Evolutionary conservation across 1,140 invertebrate genomes (phyloP).

Genomic region (Lepidurus packardi): DNA sequence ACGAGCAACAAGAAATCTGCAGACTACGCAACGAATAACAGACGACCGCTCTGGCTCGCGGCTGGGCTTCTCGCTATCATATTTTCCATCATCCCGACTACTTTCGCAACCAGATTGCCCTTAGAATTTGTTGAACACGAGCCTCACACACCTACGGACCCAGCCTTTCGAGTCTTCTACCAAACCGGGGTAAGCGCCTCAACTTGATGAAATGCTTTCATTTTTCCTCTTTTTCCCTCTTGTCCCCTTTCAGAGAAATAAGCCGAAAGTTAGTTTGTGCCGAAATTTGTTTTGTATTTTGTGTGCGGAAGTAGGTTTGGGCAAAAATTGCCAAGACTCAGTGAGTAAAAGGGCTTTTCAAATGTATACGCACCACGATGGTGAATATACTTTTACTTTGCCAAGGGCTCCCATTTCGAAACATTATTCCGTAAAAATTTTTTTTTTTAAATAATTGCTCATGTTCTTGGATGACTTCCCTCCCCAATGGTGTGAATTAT

Average conservation of each 20-base stretch:
- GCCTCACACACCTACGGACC: slow-evolving; percentile 28
- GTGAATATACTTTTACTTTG: not conserved
- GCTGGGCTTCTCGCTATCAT: slow-evolving; percentile 6
- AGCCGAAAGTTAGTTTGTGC: not conserved
- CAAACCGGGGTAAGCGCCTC: slow-evolving; percentile 28
- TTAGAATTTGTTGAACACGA: slow-evolving; percentile 32
- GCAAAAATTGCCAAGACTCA: not conserved
- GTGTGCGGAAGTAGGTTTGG: not conserved
- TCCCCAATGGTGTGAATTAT: not conserved
- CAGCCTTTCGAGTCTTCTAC: slow-evolving; percentile 34
- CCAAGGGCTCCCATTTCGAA: not conserved
- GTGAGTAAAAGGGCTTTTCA: not conserved
- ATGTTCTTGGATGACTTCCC: not conserved
- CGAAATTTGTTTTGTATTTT: not conserved
- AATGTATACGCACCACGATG: not conserved
- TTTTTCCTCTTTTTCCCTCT: not conserved
- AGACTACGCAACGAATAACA: not conserved
- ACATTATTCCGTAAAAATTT: not conserved
- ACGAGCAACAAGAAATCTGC: not conserved
- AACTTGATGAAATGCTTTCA: not conserved
- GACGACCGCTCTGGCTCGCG: slow-evolving; percentile 12
- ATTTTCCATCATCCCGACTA: slow-evolving; percentile 16
- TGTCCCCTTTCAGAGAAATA: not conserved
- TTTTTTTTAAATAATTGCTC: not conserved
- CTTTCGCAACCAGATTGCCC: slow-evolving; percentile 28